A percentile compares a stretch with the other conserved stretches of the same genome.
Conservation (phyloP, 2,888 invertebrate genomes). For the Unio delphinus region DNA sequence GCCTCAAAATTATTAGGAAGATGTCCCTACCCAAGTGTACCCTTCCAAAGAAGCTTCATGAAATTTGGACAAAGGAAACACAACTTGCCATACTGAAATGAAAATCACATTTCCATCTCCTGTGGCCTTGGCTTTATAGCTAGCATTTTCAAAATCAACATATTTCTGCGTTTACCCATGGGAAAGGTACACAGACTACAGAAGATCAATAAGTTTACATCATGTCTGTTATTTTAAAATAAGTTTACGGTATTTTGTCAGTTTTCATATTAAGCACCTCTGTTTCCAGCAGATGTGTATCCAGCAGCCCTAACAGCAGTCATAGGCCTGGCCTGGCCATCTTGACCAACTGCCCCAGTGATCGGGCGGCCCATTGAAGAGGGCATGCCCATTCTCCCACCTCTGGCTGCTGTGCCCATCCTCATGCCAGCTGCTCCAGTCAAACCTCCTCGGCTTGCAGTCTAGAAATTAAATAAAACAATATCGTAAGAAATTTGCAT, state of each 20-base stretch:
- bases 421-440: constrained; percentile 27
- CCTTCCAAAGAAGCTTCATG: too few species aligned
- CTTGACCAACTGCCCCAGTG: constrained; percentile 62
- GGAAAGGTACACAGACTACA: background rate
- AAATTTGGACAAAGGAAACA: too few species aligned
- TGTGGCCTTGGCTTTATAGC: too few species aligned
- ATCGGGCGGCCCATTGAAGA: constrained; percentile 68
- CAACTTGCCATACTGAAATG: too few species aligned
- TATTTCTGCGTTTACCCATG: too few species aligned
- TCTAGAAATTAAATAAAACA: constrained; percentile 5
- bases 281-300: constrained; percentile 83
- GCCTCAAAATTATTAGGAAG: too few species aligned
- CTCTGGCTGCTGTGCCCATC: constrained; percentile 52
- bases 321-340: constrained; percentile 82
- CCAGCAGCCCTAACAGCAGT: constrained; percentile 98
- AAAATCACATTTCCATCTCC: too few species aligned
- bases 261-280: constrained; percentile 58
- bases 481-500: too few species aligned
- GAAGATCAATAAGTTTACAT: background rate
- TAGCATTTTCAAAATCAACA: too few species aligned
- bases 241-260: too few species aligned
- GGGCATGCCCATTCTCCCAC: constrained; percentile 53
- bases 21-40: too few species aligned
- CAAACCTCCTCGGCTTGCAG: constrained; percentile 22
- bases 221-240: background rate